Percentiles rank a stretch among this genome's conserved stretches.
These are phyloP conservation scores for Ormyrus rosae DNA, from an alignment of 2,888 invertebrate genomes.

Conservation along the genomic window DNA sequence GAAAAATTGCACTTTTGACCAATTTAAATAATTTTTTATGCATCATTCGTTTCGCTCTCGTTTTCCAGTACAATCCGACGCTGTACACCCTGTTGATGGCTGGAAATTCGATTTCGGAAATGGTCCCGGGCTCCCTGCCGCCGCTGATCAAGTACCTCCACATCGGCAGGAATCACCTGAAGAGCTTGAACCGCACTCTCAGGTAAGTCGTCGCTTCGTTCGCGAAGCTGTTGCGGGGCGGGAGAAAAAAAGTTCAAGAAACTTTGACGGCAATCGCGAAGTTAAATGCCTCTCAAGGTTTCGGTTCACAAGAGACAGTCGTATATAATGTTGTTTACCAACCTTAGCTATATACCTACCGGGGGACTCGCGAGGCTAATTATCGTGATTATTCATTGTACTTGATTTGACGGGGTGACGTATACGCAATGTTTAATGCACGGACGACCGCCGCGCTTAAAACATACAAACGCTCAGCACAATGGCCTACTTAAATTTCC, in stretches of 20 bases:
- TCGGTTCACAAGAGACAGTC: background rate
- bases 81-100: constrained; percentile 84
- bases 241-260: too few species aligned
- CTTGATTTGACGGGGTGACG: constrained; percentile 33
- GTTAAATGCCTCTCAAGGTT: constrained; percentile 15
- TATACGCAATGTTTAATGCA: background rate
- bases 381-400: constrained; percentile 40
- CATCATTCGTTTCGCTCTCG: too few species aligned
- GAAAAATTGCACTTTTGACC: too few species aligned
- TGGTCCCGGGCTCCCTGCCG: constrained; percentile 86
- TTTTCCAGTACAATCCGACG: constrained; percentile 78
- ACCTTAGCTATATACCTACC: constrained; percentile 11
- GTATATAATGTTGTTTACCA: constrained; percentile 22
- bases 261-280: too few species aligned
- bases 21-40: too few species aligned
- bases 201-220: constrained; percentile 72
- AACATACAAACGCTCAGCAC: too few species aligned
- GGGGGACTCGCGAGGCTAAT: constrained; percentile 20
- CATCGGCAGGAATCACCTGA: constrained; percentile 85
- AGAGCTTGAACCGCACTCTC: constrained; percentile 86
- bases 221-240: too few species aligned
- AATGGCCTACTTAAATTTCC: too few species aligned
- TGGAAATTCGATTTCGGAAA: constrained; percentile 85
- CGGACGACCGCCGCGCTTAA: too few species aligned
- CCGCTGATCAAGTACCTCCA: constrained; percentile 83